Conservation (phyloP, 2,797 vertebrate species). For the Poecilia gillii region DNA sequence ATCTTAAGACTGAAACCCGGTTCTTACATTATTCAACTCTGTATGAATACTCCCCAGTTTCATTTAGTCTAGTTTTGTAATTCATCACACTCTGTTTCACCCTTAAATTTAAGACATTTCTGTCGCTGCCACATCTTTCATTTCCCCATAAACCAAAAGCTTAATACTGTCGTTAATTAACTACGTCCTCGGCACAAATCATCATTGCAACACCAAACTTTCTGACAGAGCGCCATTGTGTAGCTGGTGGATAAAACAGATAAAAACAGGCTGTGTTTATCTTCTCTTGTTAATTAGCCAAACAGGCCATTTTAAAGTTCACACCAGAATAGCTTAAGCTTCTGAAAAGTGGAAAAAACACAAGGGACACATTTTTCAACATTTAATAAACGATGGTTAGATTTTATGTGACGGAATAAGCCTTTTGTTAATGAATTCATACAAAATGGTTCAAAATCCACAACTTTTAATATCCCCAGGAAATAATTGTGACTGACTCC, state of each 20-base stretch:
- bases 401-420: background rate
- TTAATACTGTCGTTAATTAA: background rate
- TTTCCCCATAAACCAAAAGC: background rate
- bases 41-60: background rate
- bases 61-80: background rate
- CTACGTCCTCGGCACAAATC: background rate
- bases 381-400: background rate
- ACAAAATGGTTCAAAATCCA: background rate
- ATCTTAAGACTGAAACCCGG: background rate
- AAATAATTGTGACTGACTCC: background rate
- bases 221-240: background rate
- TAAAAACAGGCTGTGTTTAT: background rate
- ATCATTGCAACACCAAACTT: background rate
- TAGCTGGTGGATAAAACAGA: background rate
- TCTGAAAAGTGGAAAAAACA: background rate
- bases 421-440: background rate
- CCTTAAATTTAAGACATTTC: background rate
- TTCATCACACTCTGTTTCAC: background rate
- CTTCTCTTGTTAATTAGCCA: background rate
- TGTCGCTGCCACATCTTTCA: background rate
- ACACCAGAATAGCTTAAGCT: background rate
- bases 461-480: background rate
- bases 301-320: background rate
- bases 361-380: background rate
- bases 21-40: background rate